phyloP scores from a whole-genome alignment of 2,888 invertebrate genomes.

The Blastobasis adustella region DNA sequence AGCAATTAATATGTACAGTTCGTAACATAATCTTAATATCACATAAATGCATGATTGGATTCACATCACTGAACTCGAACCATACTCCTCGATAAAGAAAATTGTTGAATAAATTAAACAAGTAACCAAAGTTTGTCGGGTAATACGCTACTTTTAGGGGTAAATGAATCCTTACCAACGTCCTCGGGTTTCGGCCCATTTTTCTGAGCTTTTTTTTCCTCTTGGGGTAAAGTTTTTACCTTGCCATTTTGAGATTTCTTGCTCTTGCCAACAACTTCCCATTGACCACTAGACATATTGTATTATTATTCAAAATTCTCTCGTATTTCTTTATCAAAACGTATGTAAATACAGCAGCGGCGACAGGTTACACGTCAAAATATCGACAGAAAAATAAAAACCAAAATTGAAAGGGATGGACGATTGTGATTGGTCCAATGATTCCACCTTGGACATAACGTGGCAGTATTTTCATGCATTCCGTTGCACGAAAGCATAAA shows the following conservation, averaged over 20 bases:
- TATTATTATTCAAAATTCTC: conserved; percentile 16
- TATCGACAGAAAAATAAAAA: conserved; percentile 31
- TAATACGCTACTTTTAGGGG: background rate
- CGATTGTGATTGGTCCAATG: conserved; percentile 42
- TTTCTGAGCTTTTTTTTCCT: conserved; percentile 76
- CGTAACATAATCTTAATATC: no score
- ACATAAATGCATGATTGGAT: no score
- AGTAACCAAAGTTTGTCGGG: no score
- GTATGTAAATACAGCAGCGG: conserved; percentile 46
- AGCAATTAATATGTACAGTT: no score
- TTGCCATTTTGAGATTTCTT: conserved; percentile 75
- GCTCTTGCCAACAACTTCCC: conserved; percentile 82
- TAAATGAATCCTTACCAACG: conserved; percentile 73
- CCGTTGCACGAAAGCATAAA: conserved; percentile 11
- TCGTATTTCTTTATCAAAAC: conserved; percentile 23
- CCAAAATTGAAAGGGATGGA: conserved; percentile 30
- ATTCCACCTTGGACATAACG: conserved; percentile 66
- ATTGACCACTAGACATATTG: conserved; percentile 75
- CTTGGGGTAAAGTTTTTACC: conserved; percentile 67
- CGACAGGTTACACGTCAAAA: conserved; percentile 67
- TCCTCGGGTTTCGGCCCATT: conserved; percentile 84
- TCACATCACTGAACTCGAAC: no score
- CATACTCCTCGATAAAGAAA: no score
- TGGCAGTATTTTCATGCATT: conserved; percentile 37
- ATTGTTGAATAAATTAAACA: no score